phyloP scores from a whole-genome alignment of 2,113 vertebrate species.

The Helogale parvula region DNA sequence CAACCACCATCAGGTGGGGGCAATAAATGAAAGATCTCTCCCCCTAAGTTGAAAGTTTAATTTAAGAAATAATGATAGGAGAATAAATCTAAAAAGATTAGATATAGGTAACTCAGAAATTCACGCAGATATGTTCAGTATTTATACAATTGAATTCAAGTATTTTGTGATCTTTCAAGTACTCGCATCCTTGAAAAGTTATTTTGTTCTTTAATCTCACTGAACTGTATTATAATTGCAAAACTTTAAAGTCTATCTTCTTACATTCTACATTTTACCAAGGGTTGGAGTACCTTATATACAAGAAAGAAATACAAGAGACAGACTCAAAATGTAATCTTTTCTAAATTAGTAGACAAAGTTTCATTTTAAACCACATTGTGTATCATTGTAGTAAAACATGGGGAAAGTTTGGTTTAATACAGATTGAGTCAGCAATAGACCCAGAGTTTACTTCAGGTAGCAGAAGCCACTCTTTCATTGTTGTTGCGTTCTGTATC shows the following conservation, averaged over 20 bases:
- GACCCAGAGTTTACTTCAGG: not conserved
- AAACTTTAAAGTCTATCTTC: not conserved
- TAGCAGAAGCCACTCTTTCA: not conserved
- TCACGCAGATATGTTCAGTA: not conserved
- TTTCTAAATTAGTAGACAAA: not conserved
- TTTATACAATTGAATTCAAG: not conserved
- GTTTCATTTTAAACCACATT: not conserved
- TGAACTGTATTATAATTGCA: not conserved
- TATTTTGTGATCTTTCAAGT: not conserved
- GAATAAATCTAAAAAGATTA: not conserved
- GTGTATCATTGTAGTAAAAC: not conserved
- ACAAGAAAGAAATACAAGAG: not conserved
- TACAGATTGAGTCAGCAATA: not conserved
- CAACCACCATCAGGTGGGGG: accelerated
- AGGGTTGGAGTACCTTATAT: not conserved
- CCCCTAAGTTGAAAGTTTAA: not conserved
- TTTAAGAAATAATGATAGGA: not conserved
- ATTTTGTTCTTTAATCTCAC: not conserved
- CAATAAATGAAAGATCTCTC: not conserved
- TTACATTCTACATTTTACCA: not conserved
- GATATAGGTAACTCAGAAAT: not conserved
- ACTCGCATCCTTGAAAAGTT: not conserved
- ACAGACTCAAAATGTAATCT: not conserved
- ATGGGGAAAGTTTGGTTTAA: not conserved
- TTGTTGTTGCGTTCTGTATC: not conserved